These are phyloP conservation scores for Nettapus auritus DNA, from an alignment of 2,113 vertebrate genomes.

Conservation along the genomic window DNA sequence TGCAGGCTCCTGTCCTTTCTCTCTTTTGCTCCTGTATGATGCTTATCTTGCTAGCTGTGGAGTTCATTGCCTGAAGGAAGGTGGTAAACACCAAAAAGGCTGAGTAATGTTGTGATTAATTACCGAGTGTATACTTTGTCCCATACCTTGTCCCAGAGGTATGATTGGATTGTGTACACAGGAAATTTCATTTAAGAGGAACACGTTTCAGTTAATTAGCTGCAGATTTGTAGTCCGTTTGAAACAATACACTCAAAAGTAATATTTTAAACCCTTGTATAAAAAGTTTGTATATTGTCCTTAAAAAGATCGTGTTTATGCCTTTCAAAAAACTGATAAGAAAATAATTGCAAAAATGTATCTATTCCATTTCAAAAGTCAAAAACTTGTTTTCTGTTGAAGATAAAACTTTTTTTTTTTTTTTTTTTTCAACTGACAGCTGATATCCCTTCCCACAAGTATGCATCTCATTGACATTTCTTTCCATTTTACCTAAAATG, in stretches of 20 bases:
- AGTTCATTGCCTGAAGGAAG: slow-evolving; percentile 22
- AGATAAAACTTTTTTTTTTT: not conserved
- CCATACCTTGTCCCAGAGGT: slow-evolving; percentile 24
- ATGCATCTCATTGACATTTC: not conserved
- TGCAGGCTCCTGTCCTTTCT: not conserved
- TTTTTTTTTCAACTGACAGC: not conserved
- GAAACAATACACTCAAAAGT: not conserved
- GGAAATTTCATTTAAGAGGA: slow-evolving; percentile 37
- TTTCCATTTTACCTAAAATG: not conserved
- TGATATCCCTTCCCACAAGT: not conserved
- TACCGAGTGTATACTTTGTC: slow-evolving; percentile 25
- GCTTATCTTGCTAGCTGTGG: not conserved
- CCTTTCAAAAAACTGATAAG: not conserved
- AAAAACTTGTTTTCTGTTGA: not conserved
- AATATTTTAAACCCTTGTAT: not conserved
- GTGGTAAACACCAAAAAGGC: slow-evolving; percentile 31
- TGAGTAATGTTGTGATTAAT: slow-evolving; percentile 54
- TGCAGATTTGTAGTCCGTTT: not conserved
- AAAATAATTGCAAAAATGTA: not conserved
- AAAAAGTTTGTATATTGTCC: not conserved
- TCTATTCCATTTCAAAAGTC: not conserved
- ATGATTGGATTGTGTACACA: slow-evolving; percentile 17
- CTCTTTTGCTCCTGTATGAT: not conserved
- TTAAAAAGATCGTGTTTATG: not conserved
- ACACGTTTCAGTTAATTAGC: slow-evolving; percentile 2